These are phyloP conservation scores for Acanthosepion lycidas DNA, from an alignment of 2,888 invertebrate genomes.

Conservation along the genomic window DNA sequence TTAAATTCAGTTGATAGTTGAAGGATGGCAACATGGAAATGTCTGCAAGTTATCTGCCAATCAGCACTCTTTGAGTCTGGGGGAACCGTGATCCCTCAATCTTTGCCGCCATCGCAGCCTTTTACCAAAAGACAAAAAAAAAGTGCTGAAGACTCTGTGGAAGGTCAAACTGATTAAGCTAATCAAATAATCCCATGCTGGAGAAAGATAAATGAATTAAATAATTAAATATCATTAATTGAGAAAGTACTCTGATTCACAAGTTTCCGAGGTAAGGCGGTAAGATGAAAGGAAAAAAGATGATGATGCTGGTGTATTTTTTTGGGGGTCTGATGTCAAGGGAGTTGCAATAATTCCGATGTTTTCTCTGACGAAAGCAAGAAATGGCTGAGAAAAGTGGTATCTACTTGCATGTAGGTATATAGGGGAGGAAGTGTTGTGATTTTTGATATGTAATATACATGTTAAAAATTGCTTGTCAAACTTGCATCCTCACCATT, in stretches of 20 bases:
- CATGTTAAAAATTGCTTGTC: no score
- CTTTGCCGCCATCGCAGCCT: not conserved
- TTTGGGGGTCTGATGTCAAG: not conserved
- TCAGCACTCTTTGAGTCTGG: not conserved
- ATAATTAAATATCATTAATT: not conserved
- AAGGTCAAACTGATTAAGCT: constrained; percentile 11
- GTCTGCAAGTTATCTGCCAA: not conserved
- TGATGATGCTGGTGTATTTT: not conserved
- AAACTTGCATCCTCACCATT: no score
- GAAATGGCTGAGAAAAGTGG: not conserved
- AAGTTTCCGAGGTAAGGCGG: not conserved
- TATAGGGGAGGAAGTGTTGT: no score
- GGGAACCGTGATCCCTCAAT: not conserved
- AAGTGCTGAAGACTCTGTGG: not conserved
- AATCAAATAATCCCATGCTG: not conserved
- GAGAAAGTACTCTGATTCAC: not conserved
- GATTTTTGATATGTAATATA: no score
- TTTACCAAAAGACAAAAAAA: not conserved
- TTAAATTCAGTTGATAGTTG: not conserved
- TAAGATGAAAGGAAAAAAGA: not conserved
- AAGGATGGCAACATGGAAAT: not conserved
- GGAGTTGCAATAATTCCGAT: not conserved
- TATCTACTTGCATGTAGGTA: not conserved
- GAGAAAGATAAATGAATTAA: not conserved
- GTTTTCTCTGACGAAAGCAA: not conserved